Base-by-base conservation (phyloP, 2,113 vertebrate species). In the Osmerus eperlanus region DNA sequence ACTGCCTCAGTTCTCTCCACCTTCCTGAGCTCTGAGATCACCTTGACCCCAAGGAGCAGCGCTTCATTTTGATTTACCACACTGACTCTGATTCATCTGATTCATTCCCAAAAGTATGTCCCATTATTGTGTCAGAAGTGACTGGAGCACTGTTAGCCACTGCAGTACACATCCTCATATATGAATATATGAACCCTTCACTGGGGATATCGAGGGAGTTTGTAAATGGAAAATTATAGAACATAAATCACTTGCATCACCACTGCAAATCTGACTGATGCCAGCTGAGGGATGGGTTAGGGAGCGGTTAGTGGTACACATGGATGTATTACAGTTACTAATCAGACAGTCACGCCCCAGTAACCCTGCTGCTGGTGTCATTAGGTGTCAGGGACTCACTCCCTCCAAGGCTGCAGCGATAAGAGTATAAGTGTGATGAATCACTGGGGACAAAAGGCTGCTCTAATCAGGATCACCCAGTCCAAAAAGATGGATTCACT, bases 371-470 rank as follows among this genome's bases (percentile, higher is more conserved):
- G 62, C 60, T 72, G 60, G 69, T 54, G 51, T 67, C 19, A 74
- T 81, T 79, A 77, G 74, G 76, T 15, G 28, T 73, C 78, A 64
- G 75, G 64, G 60, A 67, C 70, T 62, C 59, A 32, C 72, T 75
- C 23, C 29, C 53, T 56, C 52, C 68, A 62, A 61, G 55, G 41
- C 70, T 36, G 60, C 68, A 63, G 53, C 15, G 18, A 28, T 71
- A 55, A 68, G 68, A 70, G 55, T 19, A 13, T 86, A 87, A 88
- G 83, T 83, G 74, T 89, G 84, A 90, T 89, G 71, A 81, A 89
- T 89, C 53, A 77, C 72, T 71, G 55, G 9, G 62, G 78, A 71
- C 73, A 60, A 67, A 78, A 78, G 71, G 36, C 23, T 70, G 59
- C 73, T 53, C 74, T 87, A 83, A 78, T 85, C 78, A 78, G 74